A percentile compares a stretch with the other conserved stretches of the same genome.
phyloP scores from a whole-genome alignment of 2,797 vertebrate genomes.

The Silurus lanzhouensis region DNA sequence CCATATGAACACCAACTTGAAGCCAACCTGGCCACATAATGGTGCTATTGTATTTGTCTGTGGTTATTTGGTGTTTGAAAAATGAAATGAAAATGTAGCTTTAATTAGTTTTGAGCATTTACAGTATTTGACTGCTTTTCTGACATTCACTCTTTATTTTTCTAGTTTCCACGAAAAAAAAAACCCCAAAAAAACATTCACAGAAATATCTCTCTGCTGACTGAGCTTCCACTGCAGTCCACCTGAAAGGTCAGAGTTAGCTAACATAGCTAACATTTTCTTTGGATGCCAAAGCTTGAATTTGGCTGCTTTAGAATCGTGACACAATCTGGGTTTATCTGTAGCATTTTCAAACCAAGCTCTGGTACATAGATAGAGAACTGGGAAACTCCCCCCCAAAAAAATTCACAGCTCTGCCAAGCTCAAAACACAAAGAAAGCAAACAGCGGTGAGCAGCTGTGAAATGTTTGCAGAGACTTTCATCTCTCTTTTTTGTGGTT shows the following conservation, averaged over 20 bases:
- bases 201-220: constrained; percentile 44
- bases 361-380: constrained; percentile 38
- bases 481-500: constrained; percentile 58
- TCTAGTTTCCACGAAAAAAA: constrained; percentile 43
- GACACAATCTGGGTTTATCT: constrained; percentile 51
- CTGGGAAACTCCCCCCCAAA: constrained; percentile 40
- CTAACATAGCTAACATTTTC: constrained; percentile 52
- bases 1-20: background rate
- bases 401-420: constrained; percentile 28
- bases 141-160: constrained; percentile 4
- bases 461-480: constrained; percentile 69
- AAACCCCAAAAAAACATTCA: constrained; percentile 29
- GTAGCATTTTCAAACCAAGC: constrained; percentile 44
- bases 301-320: constrained; percentile 23
- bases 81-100: background rate
- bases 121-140: no score
- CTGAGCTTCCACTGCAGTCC: constrained; percentile 55
- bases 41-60: background rate
- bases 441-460: constrained; percentile 66
- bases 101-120: background rate
- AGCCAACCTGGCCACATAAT: background rate
- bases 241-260: constrained; percentile 57
- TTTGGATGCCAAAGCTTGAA: constrained; percentile 45
- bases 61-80: background rate
- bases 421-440: constrained; percentile 36